These are phyloP conservation scores for Adelosebastes latens DNA, from an alignment of 2,797 vertebrate genomes.

Conservation along the genomic window DNA sequence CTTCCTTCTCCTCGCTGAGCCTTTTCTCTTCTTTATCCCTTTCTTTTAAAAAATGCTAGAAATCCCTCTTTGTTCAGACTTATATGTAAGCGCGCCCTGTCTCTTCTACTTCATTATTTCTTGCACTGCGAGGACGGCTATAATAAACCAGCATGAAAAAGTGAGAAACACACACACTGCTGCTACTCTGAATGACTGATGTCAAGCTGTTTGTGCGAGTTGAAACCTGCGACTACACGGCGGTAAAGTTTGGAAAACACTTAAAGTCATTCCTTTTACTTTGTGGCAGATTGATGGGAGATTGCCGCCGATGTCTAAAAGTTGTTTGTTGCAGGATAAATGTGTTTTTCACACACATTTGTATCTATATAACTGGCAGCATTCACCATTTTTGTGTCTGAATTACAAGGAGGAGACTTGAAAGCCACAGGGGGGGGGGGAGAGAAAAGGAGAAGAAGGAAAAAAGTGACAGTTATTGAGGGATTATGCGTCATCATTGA, in stretches of 20 bases:
- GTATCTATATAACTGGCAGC: slow-evolving; percentile 9
- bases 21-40: slow-evolving; percentile 9
- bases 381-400: slow-evolving; percentile 23
- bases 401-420: slow-evolving; percentile 41
- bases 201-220: slow-evolving; percentile 14
- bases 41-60: slow-evolving; percentile 32
- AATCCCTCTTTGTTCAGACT: slow-evolving; percentile 30
- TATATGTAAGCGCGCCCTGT: not conserved
- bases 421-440: slow-evolving; percentile 2
- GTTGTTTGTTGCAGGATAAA: slow-evolving; percentile 7
- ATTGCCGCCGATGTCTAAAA: slow-evolving; percentile 5
- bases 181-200: slow-evolving; percentile 14
- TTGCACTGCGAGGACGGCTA: not conserved
- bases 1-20: not conserved
- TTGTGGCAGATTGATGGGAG: not conserved
- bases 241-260: not conserved
- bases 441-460: not conserved
- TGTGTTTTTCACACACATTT: slow-evolving; percentile 12
- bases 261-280: slow-evolving; percentile 5
- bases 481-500: slow-evolving; percentile 77
- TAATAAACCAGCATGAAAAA: slow-evolving; percentile 23
- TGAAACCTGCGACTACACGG: slow-evolving; percentile 3
- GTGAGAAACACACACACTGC: slow-evolving; percentile 3
- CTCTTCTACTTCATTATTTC: slow-evolving; percentile 28
- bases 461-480: slow-evolving; percentile 65